A percentile compares a stretch with the other conserved stretches of the same genome.
Evolutionary conservation across 2,888 invertebrate species (phyloP).

Genomic region (Pristionchus exspectatus): DNA sequence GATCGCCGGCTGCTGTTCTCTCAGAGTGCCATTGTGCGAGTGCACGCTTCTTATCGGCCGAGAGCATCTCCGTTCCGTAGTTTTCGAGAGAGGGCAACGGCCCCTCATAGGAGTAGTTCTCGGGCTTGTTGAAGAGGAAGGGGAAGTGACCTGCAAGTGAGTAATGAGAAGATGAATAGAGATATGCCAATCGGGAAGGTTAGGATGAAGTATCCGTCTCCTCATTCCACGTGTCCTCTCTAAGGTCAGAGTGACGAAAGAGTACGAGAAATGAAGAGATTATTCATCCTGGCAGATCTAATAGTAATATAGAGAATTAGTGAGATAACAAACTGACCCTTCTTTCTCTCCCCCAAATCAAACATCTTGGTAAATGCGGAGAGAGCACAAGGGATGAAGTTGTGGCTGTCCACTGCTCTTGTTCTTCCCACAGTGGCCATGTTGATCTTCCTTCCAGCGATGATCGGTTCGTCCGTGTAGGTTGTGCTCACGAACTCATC

Average conservation of each 20-base stretch:
- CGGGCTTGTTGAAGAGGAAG: neutral
- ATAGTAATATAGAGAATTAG: neutral
- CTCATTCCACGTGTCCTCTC: neutral
- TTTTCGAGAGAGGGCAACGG: neutral
- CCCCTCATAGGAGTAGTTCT: constrained; percentile 16
- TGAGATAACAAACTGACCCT: neutral
- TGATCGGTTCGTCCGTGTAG: neutral
- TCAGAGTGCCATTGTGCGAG: neutral
- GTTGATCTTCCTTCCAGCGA: neutral
- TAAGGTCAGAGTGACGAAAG: neutral
- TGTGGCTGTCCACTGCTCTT: neutral
- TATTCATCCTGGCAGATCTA: neutral
- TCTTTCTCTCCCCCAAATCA: neutral
- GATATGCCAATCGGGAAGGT: neutral
- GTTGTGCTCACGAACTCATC: neutral
- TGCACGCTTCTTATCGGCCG: neutral
- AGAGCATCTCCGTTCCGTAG: neutral
- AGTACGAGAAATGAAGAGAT: neutral
- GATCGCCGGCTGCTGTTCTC: constrained; percentile 3
- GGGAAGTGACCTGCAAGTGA: neutral
- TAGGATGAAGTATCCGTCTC: no score
- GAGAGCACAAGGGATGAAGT: neutral
- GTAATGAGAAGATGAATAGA: neutral
- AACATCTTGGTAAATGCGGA: neutral
- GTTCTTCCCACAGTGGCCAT: neutral